Percentiles rank a stretch among this genome's conserved stretches.
phyloP scores from a whole-genome alignment of 1,140 invertebrate species.

The Drosophila guanche region DNA sequence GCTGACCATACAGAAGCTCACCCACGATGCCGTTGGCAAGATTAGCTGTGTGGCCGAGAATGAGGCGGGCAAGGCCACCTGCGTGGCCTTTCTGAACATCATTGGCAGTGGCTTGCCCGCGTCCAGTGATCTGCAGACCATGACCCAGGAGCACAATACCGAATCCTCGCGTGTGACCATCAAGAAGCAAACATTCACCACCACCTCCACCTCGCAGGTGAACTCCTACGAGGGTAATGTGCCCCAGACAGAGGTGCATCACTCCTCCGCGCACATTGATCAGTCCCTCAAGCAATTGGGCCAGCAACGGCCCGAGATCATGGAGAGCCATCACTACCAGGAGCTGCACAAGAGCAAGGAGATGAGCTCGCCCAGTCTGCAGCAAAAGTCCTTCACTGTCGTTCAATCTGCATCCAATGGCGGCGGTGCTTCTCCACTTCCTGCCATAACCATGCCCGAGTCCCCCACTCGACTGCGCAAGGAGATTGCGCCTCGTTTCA shows the following conservation, averaged over 20 bases:
- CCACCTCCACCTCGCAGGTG: conserved; percentile 78
- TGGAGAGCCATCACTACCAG: conserved; percentile 79
- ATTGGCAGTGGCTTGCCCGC: conserved; percentile 58
- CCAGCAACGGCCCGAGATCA: conserved; percentile 68
- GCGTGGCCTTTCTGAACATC: conserved; percentile 86
- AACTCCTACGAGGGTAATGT: conserved; percentile 82
- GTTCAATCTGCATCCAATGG: conserved; percentile 62
- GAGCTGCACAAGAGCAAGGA: conserved; percentile 79
- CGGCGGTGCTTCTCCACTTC: not conserved
- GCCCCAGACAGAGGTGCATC: conserved; percentile 77
- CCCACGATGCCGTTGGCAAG: conserved; percentile 86
- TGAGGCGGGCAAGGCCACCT: conserved; percentile 88
- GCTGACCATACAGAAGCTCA: conserved; percentile 86
- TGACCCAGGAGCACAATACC: conserved; percentile 79
- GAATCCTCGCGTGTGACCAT: conserved; percentile 80
- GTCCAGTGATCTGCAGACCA: conserved; percentile 61
- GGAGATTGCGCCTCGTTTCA: conserved; percentile 87
- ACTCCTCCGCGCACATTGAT: conserved; percentile 73
- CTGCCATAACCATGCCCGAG: conserved; percentile 46
- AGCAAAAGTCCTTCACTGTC: conserved; percentile 75
- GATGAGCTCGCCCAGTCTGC: conserved; percentile 61
- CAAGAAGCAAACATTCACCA: conserved; percentile 81
- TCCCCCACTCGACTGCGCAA: conserved; percentile 85
- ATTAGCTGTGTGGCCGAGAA: conserved; percentile 91
- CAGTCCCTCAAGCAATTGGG: conserved; percentile 77